Conservation (phyloP, 2,113 vertebrate species). For the Lepisosteus osseus region DNA sequence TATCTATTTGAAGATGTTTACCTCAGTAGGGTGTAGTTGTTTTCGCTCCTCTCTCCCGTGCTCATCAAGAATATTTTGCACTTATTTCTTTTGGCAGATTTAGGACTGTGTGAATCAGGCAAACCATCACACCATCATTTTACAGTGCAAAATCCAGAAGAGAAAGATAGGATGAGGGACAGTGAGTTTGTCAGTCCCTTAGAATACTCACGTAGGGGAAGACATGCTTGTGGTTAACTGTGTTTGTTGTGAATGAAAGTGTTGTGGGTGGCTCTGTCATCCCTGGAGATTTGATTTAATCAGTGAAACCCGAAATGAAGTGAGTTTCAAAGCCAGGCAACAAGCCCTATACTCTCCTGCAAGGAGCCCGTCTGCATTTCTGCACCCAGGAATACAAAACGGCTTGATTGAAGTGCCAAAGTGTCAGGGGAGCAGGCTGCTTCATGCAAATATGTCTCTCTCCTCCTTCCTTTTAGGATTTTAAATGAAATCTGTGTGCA, state of each 20-base stretch:
- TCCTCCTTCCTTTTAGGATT: slow-evolving; percentile 29
- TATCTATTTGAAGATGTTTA: slow-evolving; percentile 21
- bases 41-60: no score
- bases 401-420: no score
- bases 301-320: slow-evolving; percentile 9
- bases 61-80: no score
- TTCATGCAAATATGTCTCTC: not conserved
- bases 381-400: not conserved
- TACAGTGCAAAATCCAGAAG: no score
- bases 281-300: slow-evolving; percentile 28
- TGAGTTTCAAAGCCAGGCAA: not conserved
- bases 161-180: no score
- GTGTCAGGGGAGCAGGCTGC: not conserved
- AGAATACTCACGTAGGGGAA: not conserved
- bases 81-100: no score
- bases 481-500: slow-evolving; percentile 31
- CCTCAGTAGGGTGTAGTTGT: no score
- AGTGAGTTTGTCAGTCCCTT: no score
- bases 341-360: not conserved
- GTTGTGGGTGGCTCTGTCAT: slow-evolving; percentile 16
- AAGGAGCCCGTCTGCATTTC: not conserved
- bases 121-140: no score
- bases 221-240: slow-evolving; percentile 21
- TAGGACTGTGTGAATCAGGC: no score
- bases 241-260: slow-evolving; percentile 31